A percentile compares a stretch with the other conserved stretches of the same genome.
Evolutionary conservation across 64 coral and sea anemone genomes (phyloP).

Genomic region (Astreopora myriophthalma): DNA sequence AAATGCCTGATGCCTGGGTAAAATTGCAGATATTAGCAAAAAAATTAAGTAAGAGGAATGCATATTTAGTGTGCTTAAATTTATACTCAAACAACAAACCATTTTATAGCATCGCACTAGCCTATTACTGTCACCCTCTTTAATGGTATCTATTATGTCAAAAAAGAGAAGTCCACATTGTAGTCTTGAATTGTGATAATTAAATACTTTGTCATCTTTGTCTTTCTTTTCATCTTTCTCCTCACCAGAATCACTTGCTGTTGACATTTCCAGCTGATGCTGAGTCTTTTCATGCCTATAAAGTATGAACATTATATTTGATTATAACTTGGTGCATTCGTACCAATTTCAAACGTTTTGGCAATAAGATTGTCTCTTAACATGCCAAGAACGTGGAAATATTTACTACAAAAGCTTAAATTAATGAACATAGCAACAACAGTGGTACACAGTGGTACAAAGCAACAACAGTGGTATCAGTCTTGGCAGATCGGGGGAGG

Average conservation of each 20-base stretch:
- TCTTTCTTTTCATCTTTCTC: background rate
- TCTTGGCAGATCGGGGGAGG: too few relatives aligned
- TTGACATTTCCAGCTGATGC: background rate
- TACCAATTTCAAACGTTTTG: too few relatives aligned
- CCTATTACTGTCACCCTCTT: slow-evolving; percentile 66
- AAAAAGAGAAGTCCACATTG: slow-evolving; percentile 57
- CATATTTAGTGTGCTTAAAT: slow-evolving; percentile 66
- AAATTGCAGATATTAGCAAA: background rate
- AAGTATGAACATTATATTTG: background rate
- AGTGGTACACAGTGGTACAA: too few relatives aligned
- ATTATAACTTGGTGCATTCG: background rate
- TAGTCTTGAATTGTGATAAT: slow-evolving; percentile 72
- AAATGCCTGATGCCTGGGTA: slow-evolving; percentile 15
- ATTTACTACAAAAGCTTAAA: too few relatives aligned
- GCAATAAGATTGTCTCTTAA: too few relatives aligned
- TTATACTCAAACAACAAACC: slow-evolving; percentile 59
- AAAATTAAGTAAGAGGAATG: slow-evolving; percentile 47
- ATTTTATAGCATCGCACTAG: slow-evolving; percentile 57
- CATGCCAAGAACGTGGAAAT: too few relatives aligned
- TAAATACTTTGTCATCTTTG: slow-evolving; percentile 6
- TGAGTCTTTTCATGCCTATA: background rate
- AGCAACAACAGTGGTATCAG: too few relatives aligned
- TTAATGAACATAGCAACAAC: too few relatives aligned
- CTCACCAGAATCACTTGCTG: background rate
- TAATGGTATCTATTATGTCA: slow-evolving; percentile 63